These are phyloP conservation scores for Meiosimyza platycephala DNA, from an alignment of 2,888 invertebrate species.

Conservation along the genomic window DNA sequence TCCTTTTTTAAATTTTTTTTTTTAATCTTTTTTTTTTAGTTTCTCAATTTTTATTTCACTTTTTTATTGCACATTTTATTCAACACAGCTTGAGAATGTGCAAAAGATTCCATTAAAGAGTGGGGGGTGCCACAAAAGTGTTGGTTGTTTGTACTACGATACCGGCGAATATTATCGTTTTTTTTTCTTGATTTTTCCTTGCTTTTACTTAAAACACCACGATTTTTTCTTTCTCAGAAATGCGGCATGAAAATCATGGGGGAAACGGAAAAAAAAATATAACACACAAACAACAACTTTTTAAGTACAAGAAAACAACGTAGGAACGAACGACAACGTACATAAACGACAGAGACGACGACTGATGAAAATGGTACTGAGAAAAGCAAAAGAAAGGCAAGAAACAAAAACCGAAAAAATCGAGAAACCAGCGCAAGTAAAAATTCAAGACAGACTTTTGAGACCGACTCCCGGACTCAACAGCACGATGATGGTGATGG, in stretches of 20 bases:
- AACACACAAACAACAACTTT: slow-evolving; percentile 26
- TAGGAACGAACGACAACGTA: slow-evolving; percentile 14
- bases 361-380: slow-evolving; percentile 35
- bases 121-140: slow-evolving; percentile 50
- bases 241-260: slow-evolving; percentile 54
- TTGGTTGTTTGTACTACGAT: no score
- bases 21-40: no score
- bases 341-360: slow-evolving; percentile 32
- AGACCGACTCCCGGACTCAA: slow-evolving; percentile 28
- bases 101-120: no score
- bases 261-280: slow-evolving; percentile 11
- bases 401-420: slow-evolving; percentile 36
- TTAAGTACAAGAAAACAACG: background rate
- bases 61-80: no score
- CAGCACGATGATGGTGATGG: background rate
- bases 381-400: slow-evolving; percentile 35
- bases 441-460: slow-evolving; percentile 17
- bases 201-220: no score
- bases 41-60: no score
- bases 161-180: no score
- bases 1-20: no score
- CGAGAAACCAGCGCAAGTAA: slow-evolving; percentile 28
- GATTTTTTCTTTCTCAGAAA: no score
- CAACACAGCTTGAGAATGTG: no score
- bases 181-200: no score